These are phyloP conservation scores for Nesospiza acunhae DNA, from an alignment of 2,113 vertebrate species.

Conservation along the genomic window DNA sequence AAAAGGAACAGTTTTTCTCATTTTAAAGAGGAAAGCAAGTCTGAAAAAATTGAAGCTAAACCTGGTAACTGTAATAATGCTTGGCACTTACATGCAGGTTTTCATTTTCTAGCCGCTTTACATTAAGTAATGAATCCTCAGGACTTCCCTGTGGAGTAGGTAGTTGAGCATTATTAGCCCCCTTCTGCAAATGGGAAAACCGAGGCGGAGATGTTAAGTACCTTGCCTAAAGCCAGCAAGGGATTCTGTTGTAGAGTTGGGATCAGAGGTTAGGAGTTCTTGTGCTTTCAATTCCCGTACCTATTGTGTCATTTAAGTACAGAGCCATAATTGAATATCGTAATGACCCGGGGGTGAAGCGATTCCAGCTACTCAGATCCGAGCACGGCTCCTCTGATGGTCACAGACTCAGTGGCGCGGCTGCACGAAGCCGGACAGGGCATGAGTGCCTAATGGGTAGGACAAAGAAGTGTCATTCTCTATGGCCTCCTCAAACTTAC, in stretches of 20 bases:
- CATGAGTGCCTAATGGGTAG: not conserved
- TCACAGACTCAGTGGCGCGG: not conserved
- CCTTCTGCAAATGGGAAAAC: conserved; percentile 36
- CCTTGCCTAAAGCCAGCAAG: not conserved
- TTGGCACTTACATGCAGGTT: conserved; percentile 55
- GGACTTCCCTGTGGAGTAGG: conserved; percentile 23
- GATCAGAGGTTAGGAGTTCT: conserved; percentile 48
- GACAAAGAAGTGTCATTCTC: not conserved
- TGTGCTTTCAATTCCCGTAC: conserved; percentile 32
- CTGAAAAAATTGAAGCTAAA: conserved; percentile 32
- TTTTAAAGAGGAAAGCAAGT: not conserved
- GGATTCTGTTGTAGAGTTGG: conserved; percentile 2
- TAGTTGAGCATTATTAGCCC: conserved; percentile 24
- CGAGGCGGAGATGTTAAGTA: not conserved
- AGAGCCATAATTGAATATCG: not conserved
- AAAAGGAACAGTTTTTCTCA: conserved; percentile 10
- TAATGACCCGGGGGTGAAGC: not conserved
- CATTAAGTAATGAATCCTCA: conserved; percentile 51
- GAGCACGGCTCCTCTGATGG: not conserved
- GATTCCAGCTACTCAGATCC: not conserved
- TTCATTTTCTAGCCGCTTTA: conserved; percentile 54
- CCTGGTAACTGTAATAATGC: not conserved
- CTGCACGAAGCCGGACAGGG: fast-evolving
- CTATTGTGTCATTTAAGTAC: conserved; percentile 37
- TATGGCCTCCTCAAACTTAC: not conserved